Percentiles rank a stretch among this genome's conserved stretches.
Conservation (phyloP, 2,888 invertebrate genomes). For the Agrochola litura region DNA sequence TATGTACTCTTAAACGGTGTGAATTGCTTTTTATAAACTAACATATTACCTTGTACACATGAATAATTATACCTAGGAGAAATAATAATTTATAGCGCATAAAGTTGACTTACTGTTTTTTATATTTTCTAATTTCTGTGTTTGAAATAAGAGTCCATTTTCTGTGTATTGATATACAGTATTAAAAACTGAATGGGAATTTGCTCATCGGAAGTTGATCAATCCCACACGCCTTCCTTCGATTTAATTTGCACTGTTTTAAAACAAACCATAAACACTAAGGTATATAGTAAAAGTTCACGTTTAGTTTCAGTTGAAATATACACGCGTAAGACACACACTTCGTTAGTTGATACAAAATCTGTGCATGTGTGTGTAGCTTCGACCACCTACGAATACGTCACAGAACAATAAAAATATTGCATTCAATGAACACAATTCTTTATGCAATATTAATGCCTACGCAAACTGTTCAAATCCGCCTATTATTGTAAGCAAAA, state of each 20-base stretch:
- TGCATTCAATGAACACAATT: slow-evolving; percentile 8
- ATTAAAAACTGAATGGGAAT: neutral
- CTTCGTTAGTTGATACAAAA: slow-evolving; percentile 34
- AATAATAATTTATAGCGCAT: slow-evolving; percentile 10
- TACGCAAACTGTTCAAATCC: slow-evolving; percentile 27
- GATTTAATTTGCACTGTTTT: slow-evolving; percentile 66
- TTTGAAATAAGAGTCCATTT: neutral
- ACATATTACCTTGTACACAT: slow-evolving; percentile 11
- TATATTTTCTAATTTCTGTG: neutral
- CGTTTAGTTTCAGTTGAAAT: slow-evolving; percentile 75
- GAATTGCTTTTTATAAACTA: slow-evolving; percentile 33
- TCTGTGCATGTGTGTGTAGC: slow-evolving; percentile 48
- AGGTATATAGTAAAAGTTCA: slow-evolving; percentile 60
- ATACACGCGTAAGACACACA: slow-evolving; percentile 71
- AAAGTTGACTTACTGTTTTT: neutral
- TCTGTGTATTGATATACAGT: neutral
- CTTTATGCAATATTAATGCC: slow-evolving; percentile 41
- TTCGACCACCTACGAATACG: slow-evolving; percentile 65
- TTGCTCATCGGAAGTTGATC: slow-evolving; percentile 20
- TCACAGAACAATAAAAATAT: slow-evolving; percentile 67
- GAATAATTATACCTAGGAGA: slow-evolving; percentile 15
- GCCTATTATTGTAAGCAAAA: neutral
- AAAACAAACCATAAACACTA: slow-evolving; percentile 63
- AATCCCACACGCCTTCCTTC: slow-evolving; percentile 60
- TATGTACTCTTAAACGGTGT: slow-evolving; percentile 24